These are phyloP conservation scores for Melieria picta DNA, from an alignment of 2,888 invertebrate species.

Conservation along the genomic window DNA sequence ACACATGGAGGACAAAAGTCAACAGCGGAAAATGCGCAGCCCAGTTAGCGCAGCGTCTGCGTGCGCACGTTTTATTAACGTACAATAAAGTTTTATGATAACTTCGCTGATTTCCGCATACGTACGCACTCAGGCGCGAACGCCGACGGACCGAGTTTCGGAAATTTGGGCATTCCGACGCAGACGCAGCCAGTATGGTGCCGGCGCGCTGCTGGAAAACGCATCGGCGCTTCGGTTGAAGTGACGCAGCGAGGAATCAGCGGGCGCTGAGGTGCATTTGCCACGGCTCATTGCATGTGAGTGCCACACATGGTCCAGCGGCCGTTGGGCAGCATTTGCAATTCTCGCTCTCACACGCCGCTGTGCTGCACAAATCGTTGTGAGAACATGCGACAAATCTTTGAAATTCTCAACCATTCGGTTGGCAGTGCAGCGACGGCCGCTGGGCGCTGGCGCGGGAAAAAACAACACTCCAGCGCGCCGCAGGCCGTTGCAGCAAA, in stretches of 20 bases:
- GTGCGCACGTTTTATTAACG: too few relatives aligned
- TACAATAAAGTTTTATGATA: too few relatives aligned
- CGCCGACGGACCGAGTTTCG: too few relatives aligned
- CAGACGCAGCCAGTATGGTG: constrained; percentile 20
- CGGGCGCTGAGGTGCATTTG: constrained; percentile 28
- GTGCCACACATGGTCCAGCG: constrained; percentile 26
- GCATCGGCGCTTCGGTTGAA: constrained; percentile 2
- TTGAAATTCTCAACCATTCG: too few relatives aligned
- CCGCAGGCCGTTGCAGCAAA: constrained; percentile 29
- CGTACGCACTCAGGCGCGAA: not conserved
- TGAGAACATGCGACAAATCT: too few relatives aligned
- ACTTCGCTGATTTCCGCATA: too few relatives aligned
- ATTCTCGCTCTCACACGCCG: constrained; percentile 1
- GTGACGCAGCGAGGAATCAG: constrained; percentile 10
- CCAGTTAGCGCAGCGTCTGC: too few relatives aligned
- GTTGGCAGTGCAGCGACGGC: too few relatives aligned
- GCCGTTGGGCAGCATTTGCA: constrained; percentile 1
- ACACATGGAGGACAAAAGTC: too few relatives aligned
- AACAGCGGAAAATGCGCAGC: too few relatives aligned
- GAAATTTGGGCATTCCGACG: not conserved
- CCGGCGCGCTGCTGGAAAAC: constrained; percentile 17
- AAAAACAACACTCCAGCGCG: constrained; percentile 19
- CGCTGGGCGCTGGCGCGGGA: constrained; percentile 10
- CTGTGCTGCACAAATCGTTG: too few relatives aligned
- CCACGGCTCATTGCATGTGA: constrained; percentile 27